phyloP scores from a whole-genome alignment of 2,113 vertebrate genomes.

The Psilopsiagon aymara region DNA sequence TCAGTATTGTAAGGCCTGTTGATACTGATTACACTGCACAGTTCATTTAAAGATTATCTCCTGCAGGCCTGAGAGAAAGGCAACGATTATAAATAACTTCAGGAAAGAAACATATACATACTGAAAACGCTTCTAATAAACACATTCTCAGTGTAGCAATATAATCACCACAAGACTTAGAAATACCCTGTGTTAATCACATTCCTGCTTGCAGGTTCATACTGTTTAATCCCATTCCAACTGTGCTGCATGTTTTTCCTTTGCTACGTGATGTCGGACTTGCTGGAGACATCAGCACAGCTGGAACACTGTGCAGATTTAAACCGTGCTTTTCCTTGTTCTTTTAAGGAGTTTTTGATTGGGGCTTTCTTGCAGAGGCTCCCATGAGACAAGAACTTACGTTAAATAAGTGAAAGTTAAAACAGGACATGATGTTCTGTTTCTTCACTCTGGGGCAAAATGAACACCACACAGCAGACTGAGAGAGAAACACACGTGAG shows the following conservation, averaged over 20 bases:
- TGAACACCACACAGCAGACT: not conserved
- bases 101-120: not conserved
- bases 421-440: not conserved
- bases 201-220: constrained; percentile 32
- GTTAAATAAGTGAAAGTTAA: not conserved
- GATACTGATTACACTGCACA: constrained; percentile 14
- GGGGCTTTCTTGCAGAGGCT: not conserved
- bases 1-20: not conserved
- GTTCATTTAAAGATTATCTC: constrained; percentile 47
- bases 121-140: constrained; percentile 24
- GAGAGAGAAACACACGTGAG: not conserved
- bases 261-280: not conserved
- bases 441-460: not conserved
- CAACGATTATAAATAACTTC: constrained; percentile 36
- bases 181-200: constrained; percentile 30
- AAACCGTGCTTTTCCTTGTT: not conserved
- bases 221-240: constrained; percentile 43
- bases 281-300: constrained; percentile 4
- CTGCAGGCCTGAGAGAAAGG: constrained; percentile 26
- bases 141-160: not conserved
- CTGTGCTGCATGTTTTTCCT: not conserved
- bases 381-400: not conserved
- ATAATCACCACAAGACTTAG: not conserved
- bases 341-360: not conserved
- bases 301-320: not conserved